Base-by-base conservation (phyloP, 1,140 invertebrate species). In the Drosophila ananassae region DNA sequence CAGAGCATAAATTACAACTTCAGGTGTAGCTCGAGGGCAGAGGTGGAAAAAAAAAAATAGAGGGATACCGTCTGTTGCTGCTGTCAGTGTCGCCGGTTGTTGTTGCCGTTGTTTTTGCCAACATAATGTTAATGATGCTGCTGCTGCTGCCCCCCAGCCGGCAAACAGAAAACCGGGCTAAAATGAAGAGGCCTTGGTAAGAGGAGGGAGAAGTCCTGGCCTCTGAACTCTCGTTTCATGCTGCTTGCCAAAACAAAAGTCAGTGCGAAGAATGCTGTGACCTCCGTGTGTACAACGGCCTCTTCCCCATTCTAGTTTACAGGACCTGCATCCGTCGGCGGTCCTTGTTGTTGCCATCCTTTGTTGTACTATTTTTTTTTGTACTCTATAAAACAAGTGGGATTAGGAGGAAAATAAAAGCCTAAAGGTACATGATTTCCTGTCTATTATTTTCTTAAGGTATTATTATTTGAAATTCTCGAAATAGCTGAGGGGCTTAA, bases 51-150 rank as follows among this genome's bases (percentile, higher is more conserved):
- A 44, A 5, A 13, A 44, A 28, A 12, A n/a, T 48, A 50, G 37
- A 46, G 7, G 39, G 48, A 51, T 55, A 57, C 47, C 61, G 67
- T 71, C 67, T 71, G 67, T 71, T 71, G 47, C 59, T 52, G 61
- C 68, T 81, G 72, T 83, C 72, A 80, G 55, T 76, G 61, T 71
- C 78, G 78, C 78, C 77, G 79, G 78, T 78, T 87, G 64, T 73
- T 67, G 51, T 10, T 41, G 37, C 6, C 22, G 51, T 24, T 46
- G 17, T 46, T 54, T 47, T 41, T 79, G 77, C 81, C 81, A 81
- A 85, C 78, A 87, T 85, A 85, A 85, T 85, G 82, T 85, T 85
- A 85, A 85, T 85, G 82, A 85, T 85, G 81, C 82, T 74, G 81
- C 82, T 62, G 59, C 72, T 17, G 17, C 17, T 17, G 17, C 25